Evolutionary conservation across 92 coral and sea anemone species (phyloP), one percentile per base, ranked within the genome.

Genomic region (Ricordea florida): DNA sequence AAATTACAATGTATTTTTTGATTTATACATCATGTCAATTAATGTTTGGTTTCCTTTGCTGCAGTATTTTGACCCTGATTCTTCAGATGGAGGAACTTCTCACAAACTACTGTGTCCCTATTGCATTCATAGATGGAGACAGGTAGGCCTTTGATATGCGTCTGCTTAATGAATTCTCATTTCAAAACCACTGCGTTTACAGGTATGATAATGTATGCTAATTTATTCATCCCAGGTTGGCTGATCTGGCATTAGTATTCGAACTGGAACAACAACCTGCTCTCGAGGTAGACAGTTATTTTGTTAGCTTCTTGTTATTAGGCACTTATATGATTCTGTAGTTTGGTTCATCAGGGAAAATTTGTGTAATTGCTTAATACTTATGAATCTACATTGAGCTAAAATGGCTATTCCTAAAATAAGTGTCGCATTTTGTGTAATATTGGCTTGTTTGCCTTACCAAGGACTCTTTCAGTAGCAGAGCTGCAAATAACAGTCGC

Each of bases 41-140:
- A 11, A 13, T 0, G 15, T 25, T 10, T 31, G 3, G 20, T 38
- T 10, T 40, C 30, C 11, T 84, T 25, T 1, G 40, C 23, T 24
- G 24, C 67, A 94, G 98, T 66, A 94, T 94, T 37, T 76, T 94
- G 73, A 91, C 97, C 0, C 70, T 94, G 51, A 85, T 94, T 47
- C 74, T 94, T 5, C 82, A 89, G 17, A 74, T 94, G 58, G 97
- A 94, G 69, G 94, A 94, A 35, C 87, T 88, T 28, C 69, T 91
- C 78, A 35, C 86, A 5, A 91, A 92, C 81, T 94, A 91, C 40
- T 70, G 91, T 49, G 93, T 94, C 21, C 97, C 98, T 16, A 84
- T 94, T 18, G 93, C 98, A 10, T 92, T 94, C 66, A 78, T 94
- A 31, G 98, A 94, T 36, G 98, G 97, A 10, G 98, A 94, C 71